A percentile compares a stretch with the other conserved stretches of the same genome.
These are phyloP conservation scores for Agriotes lineatus DNA, from an alignment of 2,888 invertebrate genomes.

Conservation along the genomic window DNA sequence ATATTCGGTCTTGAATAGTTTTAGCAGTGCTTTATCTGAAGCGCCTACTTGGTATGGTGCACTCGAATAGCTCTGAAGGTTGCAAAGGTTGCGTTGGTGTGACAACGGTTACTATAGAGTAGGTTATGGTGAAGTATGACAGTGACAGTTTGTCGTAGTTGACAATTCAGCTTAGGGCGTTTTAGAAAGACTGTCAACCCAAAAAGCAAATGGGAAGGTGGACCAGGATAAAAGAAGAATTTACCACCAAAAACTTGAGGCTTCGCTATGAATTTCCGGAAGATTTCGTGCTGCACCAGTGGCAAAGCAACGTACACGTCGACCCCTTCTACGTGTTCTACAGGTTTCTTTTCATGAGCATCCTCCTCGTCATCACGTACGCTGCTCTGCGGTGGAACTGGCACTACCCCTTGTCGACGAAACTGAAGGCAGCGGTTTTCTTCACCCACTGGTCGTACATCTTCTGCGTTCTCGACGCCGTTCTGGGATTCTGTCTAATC, in stretches of 20 bases:
- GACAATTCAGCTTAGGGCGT: no score
- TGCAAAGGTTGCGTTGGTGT: no score
- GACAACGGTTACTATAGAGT: no score
- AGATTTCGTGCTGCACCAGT: constrained; percentile 42
- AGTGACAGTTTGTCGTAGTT: no score
- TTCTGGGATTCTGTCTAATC: constrained; percentile 24
- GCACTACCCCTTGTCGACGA: not conserved
- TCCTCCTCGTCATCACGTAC: constrained; percentile 14
- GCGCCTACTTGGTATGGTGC: no score
- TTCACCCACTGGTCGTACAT: constrained; percentile 43
- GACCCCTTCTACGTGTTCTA: constrained; percentile 35
- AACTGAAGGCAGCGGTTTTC: not conserved
- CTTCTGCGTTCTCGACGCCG: constrained; percentile 19
- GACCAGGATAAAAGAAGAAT: constrained; percentile 9
- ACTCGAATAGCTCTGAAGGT: no score
- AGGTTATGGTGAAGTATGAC: no score
- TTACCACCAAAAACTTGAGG: constrained; percentile 13
- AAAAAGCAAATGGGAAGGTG: constrained; percentile 8
- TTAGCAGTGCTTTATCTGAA: no score
- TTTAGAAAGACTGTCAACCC: no score
- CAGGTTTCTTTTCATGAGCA: constrained; percentile 22
- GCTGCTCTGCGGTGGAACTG: not conserved
- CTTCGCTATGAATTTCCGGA: constrained; percentile 33
- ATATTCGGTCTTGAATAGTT: no score
- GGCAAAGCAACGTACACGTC: constrained; percentile 39